Evolutionary conservation across 2,888 invertebrate genomes (phyloP), one percentile per base, ranked within the genome.

Genomic region (Synanthedon vespiformis): DNA sequence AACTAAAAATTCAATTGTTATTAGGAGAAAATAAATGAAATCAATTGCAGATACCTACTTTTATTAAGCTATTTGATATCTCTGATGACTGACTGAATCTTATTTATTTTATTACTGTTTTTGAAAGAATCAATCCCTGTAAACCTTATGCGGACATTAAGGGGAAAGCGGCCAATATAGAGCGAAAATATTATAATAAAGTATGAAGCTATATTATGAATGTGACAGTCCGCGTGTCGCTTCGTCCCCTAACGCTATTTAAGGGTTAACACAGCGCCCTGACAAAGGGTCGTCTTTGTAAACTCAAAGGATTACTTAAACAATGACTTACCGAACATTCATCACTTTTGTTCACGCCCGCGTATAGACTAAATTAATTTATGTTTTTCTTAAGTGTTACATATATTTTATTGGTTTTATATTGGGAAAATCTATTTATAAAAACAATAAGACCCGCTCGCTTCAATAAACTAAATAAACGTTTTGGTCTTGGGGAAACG

Each of bases 171-270:
- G 72, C 72, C 75, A 80, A 80, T 80, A 77, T 78, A 74, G 71
- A 71, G 72, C 72, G 72, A 77, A 81, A 84, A 83, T 83, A 85
- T 85, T 81, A 81, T 81, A 84, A 81, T 82, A 82, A 84, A 82
- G 71, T 83, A 79, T 79, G 74, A 76, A 74, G 77, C 75, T 74
- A 75, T 83, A 81, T 85, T 84, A 77, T 85, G 82, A 77, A 77
- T 79, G 74, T 84, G 85, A 84, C 85, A 84, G 82, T 76, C 74
- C 80, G 82, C 83, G 82, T 85, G 84, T 74, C 81, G 72, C 62
- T 55, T 52, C 64, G 63, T 68, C 73, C 79, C 81, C 72, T 65
- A 56, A 68, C 64, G 67, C 66, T 67, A 68, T 75, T 79, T 78
- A 76, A 79, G 82, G 83, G 82, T 80, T 80, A 77, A 76, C 65